Base-by-base conservation (phyloP, 2,797 vertebrate species). In the Molothrus aeneus region DNA sequence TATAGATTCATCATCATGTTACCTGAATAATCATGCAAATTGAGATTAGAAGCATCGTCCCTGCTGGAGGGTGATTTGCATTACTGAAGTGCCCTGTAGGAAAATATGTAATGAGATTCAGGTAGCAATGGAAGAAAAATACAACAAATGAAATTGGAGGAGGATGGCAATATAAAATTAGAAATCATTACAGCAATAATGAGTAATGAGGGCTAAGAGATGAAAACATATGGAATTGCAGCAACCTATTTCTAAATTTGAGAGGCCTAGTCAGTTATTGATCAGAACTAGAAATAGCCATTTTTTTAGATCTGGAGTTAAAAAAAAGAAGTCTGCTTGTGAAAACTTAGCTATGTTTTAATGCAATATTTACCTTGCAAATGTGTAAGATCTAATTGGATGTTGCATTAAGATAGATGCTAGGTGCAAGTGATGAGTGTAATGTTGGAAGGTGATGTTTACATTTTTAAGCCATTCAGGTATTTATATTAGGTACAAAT, bases 351-450 rank as follows among this genome's bases (percentile, higher is more conserved):
- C 38, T 66, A 28, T 72, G 86, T 79, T 93, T 85, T 95, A 92
- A 90, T 85, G 88, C 79, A 51, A 59, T 70, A 72, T 92, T 93
- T 95, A 78, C 73, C 72, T 93, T 88, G 80, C 48, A 91, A 96
- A 95, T 81, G 63, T 64, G 77, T 93, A 79, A 90, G 26, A 47
- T 90, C 36, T 63, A 36, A 53, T 22, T 16, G 43, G 40, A 42
- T 38, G 15, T 43, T 59, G 29, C 74, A 54, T 65, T 31, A 56
- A 51, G 77, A 38, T 50, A 61, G 40, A 71, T 56, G 12, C 12
- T 80, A 71, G 72, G n/a, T 59, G 18, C 17, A 66, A 80, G 31
- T 74, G 57, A 42, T 48, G 40, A 65, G 32, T 81, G 87, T 85
- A 89, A 80, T 73, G 6, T 32, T 66, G 31, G 56, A 82, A 90